Conservation (phyloP, 2,888 invertebrate species). For the Matsumyia berberina region DNA sequence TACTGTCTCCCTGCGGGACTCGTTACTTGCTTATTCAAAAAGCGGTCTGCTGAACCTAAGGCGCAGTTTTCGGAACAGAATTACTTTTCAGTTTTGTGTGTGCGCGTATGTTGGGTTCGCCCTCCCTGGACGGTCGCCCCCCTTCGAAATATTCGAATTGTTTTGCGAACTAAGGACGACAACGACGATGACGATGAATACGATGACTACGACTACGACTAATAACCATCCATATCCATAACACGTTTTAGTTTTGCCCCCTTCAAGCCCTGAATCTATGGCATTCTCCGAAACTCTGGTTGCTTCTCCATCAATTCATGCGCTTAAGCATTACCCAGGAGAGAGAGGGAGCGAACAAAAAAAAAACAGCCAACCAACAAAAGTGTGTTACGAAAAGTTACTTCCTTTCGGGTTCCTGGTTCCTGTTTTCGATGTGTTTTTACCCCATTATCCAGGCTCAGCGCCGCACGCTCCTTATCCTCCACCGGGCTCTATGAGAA, state of each 20-base stretch:
- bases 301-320: constrained; percentile 56
- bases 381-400: constrained; percentile 57
- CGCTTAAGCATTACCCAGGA: constrained; percentile 32
- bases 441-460: constrained; percentile 52
- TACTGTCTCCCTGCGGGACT: constrained; percentile 32
- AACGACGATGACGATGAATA: constrained; percentile 20
- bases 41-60: constrained; percentile 13
- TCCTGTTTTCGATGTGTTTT: constrained; percentile 62
- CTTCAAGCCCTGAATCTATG: constrained; percentile 47
- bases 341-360: not conserved
- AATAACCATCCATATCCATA: constrained; percentile 68
- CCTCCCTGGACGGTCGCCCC: not conserved
- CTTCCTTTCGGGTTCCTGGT: constrained; percentile 43
- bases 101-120: not conserved
- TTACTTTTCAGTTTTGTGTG: constrained; percentile 20
- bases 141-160: constrained; percentile 4
- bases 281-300: constrained; percentile 32
- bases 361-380: constrained; percentile 18
- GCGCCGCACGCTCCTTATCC: constrained; percentile 39
- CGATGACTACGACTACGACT: constrained; percentile 31
- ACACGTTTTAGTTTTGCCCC: constrained; percentile 60
- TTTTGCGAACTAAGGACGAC: constrained; percentile 30
- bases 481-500: constrained; percentile 15
- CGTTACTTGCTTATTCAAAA: constrained; percentile 48
- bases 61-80: constrained; percentile 15